A percentile compares a stretch with the other conserved stretches of the same genome.
Conservation (phyloP, 2,797 vertebrate genomes). For the Onychomys arenicola region DNA sequence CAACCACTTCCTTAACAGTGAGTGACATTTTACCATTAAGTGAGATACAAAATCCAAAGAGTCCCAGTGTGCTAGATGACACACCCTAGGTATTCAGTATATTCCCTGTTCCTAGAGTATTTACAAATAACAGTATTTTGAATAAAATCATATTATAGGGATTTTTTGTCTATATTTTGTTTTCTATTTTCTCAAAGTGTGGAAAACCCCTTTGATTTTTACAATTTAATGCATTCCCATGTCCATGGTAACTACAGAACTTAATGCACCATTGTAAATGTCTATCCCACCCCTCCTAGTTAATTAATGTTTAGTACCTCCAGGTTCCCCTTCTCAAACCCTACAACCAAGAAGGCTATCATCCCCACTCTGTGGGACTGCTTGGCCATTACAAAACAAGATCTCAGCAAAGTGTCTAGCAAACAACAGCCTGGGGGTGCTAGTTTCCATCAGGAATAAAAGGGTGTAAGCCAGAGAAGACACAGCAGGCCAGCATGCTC, state of each 20-base stretch:
- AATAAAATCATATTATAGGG: neutral
- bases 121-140: neutral
- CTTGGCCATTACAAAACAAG: neutral
- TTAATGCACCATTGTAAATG: neutral
- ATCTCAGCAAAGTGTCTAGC: neutral
- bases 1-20: neutral
- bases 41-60: neutral
- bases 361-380: neutral
- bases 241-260: neutral
- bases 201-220: neutral
- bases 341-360: neutral
- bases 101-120: too few relatives aligned
- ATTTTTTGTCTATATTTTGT: neutral
- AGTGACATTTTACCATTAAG: neutral
- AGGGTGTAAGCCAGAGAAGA: neutral
- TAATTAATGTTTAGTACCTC: neutral
- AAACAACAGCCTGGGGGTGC: neutral
- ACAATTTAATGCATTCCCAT: neutral
- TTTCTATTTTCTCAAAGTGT: neutral
- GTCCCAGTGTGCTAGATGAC: accelerated
- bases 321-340: neutral
- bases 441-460: neutral
- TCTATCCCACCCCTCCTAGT: neutral
- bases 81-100: accelerated
- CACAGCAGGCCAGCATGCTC: accelerated